Evolutionary conservation across 2,113 vertebrate species (phyloP), one percentile per base, ranked within the genome.

Genomic region (Alosa alosa): DNA sequence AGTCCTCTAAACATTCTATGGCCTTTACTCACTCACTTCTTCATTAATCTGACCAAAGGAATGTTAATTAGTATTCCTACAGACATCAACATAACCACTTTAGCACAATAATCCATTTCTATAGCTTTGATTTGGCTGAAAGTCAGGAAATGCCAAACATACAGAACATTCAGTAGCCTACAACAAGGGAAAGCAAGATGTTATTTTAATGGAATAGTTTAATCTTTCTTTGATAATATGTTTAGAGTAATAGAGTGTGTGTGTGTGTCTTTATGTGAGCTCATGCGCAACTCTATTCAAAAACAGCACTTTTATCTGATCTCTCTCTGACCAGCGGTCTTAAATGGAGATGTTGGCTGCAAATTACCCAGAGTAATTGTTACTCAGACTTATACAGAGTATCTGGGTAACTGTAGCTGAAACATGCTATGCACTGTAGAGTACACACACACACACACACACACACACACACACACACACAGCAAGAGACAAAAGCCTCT

Each of bases 301-400:
- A 52, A 85, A n/a, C 1, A 0, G 7, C 55, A 15, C 11, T 82
- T 87, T 87, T 31, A 72, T 72, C n/a, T 72, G 64, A 72, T 72
- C 64, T n/a, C 60, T 72, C 64, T 72, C 25, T 36, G 64, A 72
- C 64, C 64, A 72, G 64, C 25, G 1, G 84, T 83, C 84, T 25
- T n/a, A 86, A 84, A 75, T 86, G 78, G 82, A 89, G n/a, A 84
- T 83, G 81, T 39, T 82, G 88, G 81, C 85, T 18, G 52, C 68
- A 84, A 49, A 88, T 88, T 83, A 81, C 85, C 49, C 83, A 81
- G 46, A 87, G 83, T 89, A 87, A 91, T 91, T 91, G 88, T 83
- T 52, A 31, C 83, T 88, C 60, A 41, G 83, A 45, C 50, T 18
- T 81, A 85, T 45, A 75, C 83, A 81, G 86, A 86, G 88, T 86